These are phyloP conservation scores for Aplidium turbinatum DNA, from an alignment of 23 tunicate species.

Conservation along the genomic window DNA sequence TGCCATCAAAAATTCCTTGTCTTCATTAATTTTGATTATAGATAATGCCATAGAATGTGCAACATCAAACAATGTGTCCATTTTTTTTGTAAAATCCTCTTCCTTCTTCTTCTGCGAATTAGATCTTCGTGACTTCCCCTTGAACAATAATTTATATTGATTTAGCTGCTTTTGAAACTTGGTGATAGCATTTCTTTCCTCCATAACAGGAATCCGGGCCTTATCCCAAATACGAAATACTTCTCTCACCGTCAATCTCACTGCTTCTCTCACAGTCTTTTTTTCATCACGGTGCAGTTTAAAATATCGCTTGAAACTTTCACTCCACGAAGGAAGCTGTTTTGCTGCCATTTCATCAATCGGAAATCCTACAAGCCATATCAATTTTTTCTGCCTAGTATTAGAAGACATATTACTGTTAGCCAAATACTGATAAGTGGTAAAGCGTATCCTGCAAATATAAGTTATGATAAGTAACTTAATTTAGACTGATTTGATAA, in stretches of 20 bases:
- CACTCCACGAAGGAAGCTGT: too few species aligned
- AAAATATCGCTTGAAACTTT: too few species aligned
- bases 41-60: conserved; percentile 8
- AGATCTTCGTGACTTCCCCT: conserved; percentile 8
- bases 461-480: too few species aligned
- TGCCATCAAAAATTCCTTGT: conserved; percentile 5
- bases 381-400: too few species aligned
- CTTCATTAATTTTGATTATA: conserved; percentile 8
- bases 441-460: too few species aligned
- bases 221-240: not conserved
- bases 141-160: not conserved
- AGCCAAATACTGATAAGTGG: too few species aligned
- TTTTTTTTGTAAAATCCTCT: conserved; percentile 3
- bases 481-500: too few species aligned
- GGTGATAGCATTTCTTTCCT: conserved; percentile 18
- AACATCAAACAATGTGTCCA: conserved; percentile 20
- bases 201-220: conserved; percentile 18
- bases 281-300: conserved; percentile 12
- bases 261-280: conserved; percentile 9
- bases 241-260: conserved; percentile 3
- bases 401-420: too few species aligned
- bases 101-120: not conserved
- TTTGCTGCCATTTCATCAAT: too few species aligned
- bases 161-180: conserved; percentile 12
- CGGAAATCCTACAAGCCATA: too few species aligned